These are phyloP conservation scores for Eudemis profundana DNA, from an alignment of 2,888 invertebrate species.

Conservation along the genomic window DNA sequence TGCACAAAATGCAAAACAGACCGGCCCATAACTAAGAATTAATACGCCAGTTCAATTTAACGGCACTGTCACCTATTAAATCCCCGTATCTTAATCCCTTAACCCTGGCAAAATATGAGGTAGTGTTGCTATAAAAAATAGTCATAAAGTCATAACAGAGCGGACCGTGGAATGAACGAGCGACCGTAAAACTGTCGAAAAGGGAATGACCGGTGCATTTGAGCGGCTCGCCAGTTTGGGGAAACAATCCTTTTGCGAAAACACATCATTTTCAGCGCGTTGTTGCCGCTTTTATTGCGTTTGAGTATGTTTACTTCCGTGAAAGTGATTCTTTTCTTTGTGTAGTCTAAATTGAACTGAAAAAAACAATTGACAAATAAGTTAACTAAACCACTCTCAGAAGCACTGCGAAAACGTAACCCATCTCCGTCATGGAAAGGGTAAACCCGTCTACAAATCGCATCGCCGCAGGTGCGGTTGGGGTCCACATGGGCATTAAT, in stretches of 20 bases:
- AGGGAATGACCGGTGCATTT: conserved; percentile 67
- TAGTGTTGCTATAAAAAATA: conserved; percentile 76
- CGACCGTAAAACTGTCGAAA: conserved; percentile 77
- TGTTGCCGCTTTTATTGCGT: conserved; percentile 1
- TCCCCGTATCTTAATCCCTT: conserved; percentile 67
- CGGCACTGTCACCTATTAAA: conserved; percentile 52
- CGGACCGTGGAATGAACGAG: conserved; percentile 64
- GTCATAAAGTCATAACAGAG: conserved; percentile 75
- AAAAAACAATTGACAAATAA: no score
- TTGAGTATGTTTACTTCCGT: neutral
- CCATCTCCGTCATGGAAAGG: conserved; percentile 15
- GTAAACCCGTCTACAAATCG: conserved; percentile 33
- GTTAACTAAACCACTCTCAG: neutral
- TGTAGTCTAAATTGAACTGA: conserved; percentile 4
- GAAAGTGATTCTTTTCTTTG: neutral
- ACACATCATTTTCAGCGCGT: conserved; percentile 17
- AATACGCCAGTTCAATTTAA: conserved; percentile 46
- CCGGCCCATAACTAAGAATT: conserved; percentile 44
- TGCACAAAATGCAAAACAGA: conserved; percentile 26
- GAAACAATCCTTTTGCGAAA: conserved; percentile 27
- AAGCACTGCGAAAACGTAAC: conserved; percentile 6
- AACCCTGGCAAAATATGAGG: conserved; percentile 74
- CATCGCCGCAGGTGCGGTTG: conserved; percentile 64
- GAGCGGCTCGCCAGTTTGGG: conserved; percentile 49
- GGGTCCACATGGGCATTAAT: conserved; percentile 78